Conservation (phyloP, 2,797 vertebrate species). For the Streptopelia turtur region DNA sequence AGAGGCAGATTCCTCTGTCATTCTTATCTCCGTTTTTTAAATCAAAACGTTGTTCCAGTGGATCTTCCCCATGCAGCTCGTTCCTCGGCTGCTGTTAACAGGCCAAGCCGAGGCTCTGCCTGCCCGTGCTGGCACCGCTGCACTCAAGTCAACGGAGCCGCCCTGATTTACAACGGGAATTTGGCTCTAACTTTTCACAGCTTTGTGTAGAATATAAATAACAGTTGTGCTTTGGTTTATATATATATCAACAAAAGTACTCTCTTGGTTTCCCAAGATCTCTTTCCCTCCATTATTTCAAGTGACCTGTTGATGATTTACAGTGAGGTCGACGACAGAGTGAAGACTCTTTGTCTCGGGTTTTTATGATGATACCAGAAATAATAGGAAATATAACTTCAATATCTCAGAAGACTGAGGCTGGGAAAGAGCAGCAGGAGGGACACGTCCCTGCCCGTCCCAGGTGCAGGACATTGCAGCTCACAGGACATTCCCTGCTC, state of each 20-base stretch:
- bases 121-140: not conserved
- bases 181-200: not conserved
- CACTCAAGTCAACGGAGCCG: not conserved
- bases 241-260: not conserved
- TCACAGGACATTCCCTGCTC: accelerated
- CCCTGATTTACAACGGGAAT: not conserved
- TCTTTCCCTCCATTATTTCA: not conserved
- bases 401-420: not conserved
- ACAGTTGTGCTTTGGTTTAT: not conserved
- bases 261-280: not conserved
- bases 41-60: not conserved
- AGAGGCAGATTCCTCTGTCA: not conserved
- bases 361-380: not conserved
- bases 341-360: not conserved
- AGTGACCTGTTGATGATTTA: not conserved
- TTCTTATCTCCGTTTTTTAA: not conserved
- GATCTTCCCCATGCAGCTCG: not conserved
- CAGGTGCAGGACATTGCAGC: not conserved
- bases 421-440: not conserved
- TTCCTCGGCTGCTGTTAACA: not conserved
- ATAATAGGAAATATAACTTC: not conserved
- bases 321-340: not conserved
- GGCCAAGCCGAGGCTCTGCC: not conserved
- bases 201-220: not conserved
- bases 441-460: too few species aligned